These are phyloP conservation scores for Acanthaster planci DNA, from an alignment of 35 echinoderm and acorn worm species.

Conservation along the genomic window DNA sequence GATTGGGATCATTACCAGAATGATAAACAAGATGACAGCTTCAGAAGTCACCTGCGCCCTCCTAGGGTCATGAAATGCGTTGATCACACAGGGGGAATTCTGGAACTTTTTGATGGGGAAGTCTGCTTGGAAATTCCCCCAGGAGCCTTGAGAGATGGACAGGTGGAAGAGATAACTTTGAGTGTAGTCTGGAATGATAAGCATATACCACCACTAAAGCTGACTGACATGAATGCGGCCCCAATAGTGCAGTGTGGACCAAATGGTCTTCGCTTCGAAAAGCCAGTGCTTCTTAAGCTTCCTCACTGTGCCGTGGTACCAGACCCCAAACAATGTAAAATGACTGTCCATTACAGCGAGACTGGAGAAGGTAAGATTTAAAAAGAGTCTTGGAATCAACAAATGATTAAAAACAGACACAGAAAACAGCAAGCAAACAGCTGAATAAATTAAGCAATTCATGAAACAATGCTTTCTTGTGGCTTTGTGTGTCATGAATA, in stretches of 20 bases:
- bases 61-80: neutral
- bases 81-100: neutral
- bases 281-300: conserved; percentile 20
- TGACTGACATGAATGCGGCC: conserved; percentile 1
- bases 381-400: neutral
- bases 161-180: neutral
- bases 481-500: too few species aligned
- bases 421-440: too few species aligned
- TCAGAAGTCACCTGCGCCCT: neutral
- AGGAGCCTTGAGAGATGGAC: neutral
- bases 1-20: neutral
- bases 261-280: neutral
- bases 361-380: conserved; percentile 2
- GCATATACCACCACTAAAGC: neutral
- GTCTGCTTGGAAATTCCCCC: neutral
- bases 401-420: too few species aligned
- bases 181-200: conserved; percentile 14
- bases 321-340: neutral
- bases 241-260: conserved; percentile 14
- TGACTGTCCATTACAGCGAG: conserved; percentile 7
- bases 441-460: too few species aligned
- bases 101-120: neutral
- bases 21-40: neutral
- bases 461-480: too few species aligned
- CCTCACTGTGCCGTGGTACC: conserved; percentile 28